These are phyloP conservation scores for Torymus auratus DNA, from an alignment of 2,888 invertebrate species.

Conservation along the genomic window DNA sequence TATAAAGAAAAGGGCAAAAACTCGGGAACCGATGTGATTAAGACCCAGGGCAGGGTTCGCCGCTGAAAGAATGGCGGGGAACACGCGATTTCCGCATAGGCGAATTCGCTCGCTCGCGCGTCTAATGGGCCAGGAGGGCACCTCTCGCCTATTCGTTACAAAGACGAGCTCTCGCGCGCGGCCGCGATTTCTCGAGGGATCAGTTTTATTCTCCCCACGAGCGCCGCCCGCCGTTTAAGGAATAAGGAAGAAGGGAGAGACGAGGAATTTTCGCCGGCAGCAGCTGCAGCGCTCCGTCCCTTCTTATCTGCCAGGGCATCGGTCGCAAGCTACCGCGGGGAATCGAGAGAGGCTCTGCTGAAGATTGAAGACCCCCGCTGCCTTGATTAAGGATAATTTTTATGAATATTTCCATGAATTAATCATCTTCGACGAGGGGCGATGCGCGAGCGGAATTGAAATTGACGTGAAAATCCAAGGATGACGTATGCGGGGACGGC, in stretches of 20 bases:
- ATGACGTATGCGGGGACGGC: too few species aligned
- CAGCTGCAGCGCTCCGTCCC: too few species aligned
- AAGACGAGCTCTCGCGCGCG: background rate
- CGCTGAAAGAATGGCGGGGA: background rate
- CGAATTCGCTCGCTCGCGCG: conserved; percentile 20
- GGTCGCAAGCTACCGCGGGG: too few species aligned
- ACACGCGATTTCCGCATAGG: conserved; percentile 37
- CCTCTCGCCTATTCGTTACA: background rate
- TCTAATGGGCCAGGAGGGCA: background rate
- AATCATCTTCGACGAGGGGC: too few species aligned
- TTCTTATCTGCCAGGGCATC: too few species aligned
- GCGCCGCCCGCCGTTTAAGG: background rate
- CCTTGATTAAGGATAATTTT: conserved; percentile 16
- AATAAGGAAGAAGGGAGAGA: too few species aligned
- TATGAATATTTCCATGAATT: too few species aligned
- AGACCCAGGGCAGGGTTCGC: background rate
- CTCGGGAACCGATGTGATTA: conserved; percentile 1
- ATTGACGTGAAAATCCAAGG: too few species aligned
- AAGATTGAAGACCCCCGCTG: conserved; percentile 39
- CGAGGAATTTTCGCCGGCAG: too few species aligned
- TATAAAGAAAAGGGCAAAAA: too few species aligned
- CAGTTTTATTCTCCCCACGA: conserved; percentile 45
- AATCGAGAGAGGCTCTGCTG: conserved; percentile 21
- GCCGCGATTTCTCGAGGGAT: conserved; percentile 44
- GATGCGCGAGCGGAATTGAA: too few species aligned